These are phyloP conservation scores for Gasterosteus aculeatus DNA, from an alignment of 2,113 vertebrate genomes.

Conservation along the genomic window DNA sequence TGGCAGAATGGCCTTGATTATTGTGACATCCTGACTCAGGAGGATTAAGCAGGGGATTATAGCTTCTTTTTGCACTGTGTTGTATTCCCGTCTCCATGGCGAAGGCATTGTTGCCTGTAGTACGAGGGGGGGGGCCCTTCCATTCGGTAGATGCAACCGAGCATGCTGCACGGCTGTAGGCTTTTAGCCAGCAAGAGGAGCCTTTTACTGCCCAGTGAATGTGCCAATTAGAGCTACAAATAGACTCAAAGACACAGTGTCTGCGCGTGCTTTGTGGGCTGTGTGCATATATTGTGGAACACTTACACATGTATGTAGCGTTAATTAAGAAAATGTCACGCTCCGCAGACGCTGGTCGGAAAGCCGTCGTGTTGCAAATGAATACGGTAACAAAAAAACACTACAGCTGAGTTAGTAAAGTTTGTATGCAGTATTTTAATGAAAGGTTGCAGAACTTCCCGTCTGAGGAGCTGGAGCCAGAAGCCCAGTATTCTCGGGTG, in stretches of 20 bases:
- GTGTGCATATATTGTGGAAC: background rate
- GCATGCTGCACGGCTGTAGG: slow-evolving; percentile 58
- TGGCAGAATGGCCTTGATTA: slow-evolving; percentile 47
- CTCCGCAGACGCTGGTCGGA: background rate
- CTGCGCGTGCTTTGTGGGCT: slow-evolving; percentile 4
- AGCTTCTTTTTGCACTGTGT: slow-evolving; percentile 19
- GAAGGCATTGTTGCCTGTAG: slow-evolving; percentile 34
- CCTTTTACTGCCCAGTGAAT: slow-evolving; percentile 51
- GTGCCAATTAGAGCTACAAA: slow-evolving; percentile 58
- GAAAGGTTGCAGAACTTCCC: background rate
- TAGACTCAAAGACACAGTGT: slow-evolving; percentile 36
- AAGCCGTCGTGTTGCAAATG: background rate
- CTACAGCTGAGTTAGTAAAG: background rate
- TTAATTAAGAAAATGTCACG: background rate
- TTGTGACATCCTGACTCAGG: slow-evolving; percentile 46
- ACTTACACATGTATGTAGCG: slow-evolving; percentile 1
- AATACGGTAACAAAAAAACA: background rate
- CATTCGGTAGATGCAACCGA: slow-evolving; percentile 49
- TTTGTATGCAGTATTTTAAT: background rate
- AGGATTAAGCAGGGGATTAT: slow-evolving; percentile 65
- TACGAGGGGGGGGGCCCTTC: slow-evolving; percentile 33
- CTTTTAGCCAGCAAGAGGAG: slow-evolving; percentile 50
- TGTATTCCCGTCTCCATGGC: slow-evolving; percentile 45
- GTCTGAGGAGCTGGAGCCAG: background rate
- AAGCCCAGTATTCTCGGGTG: background rate